A percentile compares a stretch with the other conserved stretches of the same genome.
Conservation (phyloP, 2,888 invertebrate genomes). For the Pristionchus maxplancki region DNA sequence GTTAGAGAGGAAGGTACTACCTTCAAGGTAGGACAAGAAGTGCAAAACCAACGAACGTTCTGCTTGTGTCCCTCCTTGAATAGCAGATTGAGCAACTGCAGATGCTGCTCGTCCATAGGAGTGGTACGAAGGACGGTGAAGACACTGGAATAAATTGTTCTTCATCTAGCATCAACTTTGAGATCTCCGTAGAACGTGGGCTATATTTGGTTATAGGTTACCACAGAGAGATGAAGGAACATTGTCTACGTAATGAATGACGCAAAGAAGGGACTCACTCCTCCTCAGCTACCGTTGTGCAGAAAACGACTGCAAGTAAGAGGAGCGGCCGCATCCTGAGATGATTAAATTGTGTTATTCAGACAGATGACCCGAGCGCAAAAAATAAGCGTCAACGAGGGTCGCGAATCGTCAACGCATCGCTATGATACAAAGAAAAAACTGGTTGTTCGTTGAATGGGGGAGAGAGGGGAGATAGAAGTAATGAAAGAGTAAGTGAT, state of each 20-base stretch:
- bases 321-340: constrained; percentile 1
- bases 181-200: background rate
- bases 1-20: no score
- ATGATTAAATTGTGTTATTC: background rate
- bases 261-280: background rate
- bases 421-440: constrained; percentile 2
- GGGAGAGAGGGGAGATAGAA: background rate
- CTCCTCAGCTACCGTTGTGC: constrained; percentile 3
- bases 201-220: no score
- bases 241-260: no score
- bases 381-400: background rate
- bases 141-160: constrained; percentile 48
- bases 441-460: constrained; percentile 9
- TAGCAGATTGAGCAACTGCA: constrained; percentile 64
- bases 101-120: constrained; percentile 59
- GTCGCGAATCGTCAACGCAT: background rate
- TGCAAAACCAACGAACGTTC: background rate
- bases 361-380: background rate
- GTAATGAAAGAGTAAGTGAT: constrained; percentile 41
- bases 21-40: no score
- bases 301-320: constrained; percentile 14
- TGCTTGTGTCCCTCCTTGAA: constrained; percentile 63
- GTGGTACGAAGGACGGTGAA: constrained; percentile 60
- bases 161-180: no score
- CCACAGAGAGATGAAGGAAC: no score